Conservation (phyloP, 2,888 invertebrate species). For the Alentia gelatinosa region DNA sequence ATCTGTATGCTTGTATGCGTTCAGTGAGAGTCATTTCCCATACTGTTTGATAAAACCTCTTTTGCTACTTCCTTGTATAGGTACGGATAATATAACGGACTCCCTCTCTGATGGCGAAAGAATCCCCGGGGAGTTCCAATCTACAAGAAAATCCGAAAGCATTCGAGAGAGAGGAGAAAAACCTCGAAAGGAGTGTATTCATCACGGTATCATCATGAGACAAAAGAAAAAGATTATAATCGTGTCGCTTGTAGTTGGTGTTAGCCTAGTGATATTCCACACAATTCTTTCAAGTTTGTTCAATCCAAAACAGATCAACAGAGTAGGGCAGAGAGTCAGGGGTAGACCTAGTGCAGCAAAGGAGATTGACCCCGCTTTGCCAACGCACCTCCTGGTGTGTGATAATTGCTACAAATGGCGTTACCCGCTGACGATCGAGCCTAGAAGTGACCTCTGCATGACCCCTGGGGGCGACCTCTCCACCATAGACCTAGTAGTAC, state of each 20-base stretch:
- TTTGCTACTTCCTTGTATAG: too few relatives aligned
- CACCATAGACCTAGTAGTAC: not conserved
- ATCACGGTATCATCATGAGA: not conserved
- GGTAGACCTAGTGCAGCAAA: not conserved
- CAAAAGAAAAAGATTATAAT: not conserved
- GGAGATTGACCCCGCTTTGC: not conserved
- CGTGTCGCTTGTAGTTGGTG: not conserved
- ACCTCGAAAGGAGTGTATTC: too few relatives aligned
- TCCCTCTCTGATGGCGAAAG: too few relatives aligned
- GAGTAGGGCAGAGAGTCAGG: not conserved
- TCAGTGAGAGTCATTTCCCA: too few relatives aligned
- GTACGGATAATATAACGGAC: too few relatives aligned
- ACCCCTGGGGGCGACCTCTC: not conserved
- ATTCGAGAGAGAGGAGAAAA: too few relatives aligned
- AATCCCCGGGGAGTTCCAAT: too few relatives aligned
- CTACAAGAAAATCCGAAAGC: too few relatives aligned
- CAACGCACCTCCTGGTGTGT: not conserved
- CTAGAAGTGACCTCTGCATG: not conserved
- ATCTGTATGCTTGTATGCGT: too few relatives aligned
- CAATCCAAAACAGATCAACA: not conserved
- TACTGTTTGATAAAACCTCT: too few relatives aligned
- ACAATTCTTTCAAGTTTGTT: not conserved
- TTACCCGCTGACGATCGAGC: not conserved
- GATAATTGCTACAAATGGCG: not conserved
- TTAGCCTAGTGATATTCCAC: not conserved